phyloP scores from a whole-genome alignment of 2,888 invertebrate species.

The Drosophila helvetica region DNA sequence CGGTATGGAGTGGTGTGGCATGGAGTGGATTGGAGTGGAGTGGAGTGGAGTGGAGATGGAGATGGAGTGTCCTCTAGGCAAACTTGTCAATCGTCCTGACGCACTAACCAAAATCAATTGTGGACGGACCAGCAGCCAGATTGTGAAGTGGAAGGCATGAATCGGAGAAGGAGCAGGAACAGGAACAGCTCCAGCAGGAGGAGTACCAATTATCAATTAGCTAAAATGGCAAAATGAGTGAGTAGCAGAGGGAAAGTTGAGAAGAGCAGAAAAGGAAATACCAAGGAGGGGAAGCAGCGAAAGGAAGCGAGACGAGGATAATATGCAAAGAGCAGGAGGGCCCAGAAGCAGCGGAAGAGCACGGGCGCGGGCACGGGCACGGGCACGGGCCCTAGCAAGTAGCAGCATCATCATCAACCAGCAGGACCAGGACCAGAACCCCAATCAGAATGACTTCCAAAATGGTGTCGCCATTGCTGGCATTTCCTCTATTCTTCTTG shows the following conservation, averaged over 20 bases:
- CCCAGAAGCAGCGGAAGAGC: conserved; percentile 5
- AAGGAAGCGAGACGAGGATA: background rate
- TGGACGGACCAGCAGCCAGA: conserved; percentile 54
- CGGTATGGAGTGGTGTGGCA: background rate
- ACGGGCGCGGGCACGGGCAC: no score
- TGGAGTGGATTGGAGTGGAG: no score
- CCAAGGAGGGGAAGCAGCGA: no score
- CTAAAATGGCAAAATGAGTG: conserved; percentile 76
- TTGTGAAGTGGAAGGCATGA: background rate
- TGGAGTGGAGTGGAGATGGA: background rate
- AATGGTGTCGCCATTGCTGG: conserved; percentile 58
- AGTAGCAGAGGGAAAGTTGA: conserved; percentile 42
- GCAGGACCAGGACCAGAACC: conserved; percentile 18
- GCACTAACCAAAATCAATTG: conserved; percentile 76
- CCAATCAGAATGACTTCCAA: conserved; percentile 44
- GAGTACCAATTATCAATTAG: conserved; percentile 75
- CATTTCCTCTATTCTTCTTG: conserved; percentile 34
- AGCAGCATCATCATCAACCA: background rate
- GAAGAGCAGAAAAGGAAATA: no score
- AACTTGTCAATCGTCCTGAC: conserved; percentile 64
- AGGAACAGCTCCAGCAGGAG: conserved; percentile 48
- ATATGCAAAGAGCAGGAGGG: background rate
- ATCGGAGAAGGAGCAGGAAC: conserved; percentile 28
- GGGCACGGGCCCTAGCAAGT: conserved; percentile 4
- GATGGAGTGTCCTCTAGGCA: conserved; percentile 41